Conservation (phyloP, 2,888 invertebrate species). For the Cyrtodaria siliqua region DNA sequence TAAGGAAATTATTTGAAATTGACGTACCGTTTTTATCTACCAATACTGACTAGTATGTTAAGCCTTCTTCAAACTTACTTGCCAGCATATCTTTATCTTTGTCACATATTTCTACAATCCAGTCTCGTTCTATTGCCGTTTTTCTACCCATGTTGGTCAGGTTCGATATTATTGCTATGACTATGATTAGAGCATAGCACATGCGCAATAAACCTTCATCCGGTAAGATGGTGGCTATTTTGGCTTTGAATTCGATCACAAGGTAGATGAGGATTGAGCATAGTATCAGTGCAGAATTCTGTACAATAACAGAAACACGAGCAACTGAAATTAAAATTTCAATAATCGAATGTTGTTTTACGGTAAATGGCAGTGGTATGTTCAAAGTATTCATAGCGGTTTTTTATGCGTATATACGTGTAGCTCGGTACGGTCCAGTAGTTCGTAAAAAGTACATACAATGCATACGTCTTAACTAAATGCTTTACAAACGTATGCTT, state of each 20-base stretch:
- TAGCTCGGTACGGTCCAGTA: too few species aligned
- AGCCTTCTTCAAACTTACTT: conserved; percentile 75
- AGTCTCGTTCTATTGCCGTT: conserved; percentile 86
- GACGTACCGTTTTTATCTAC: too few species aligned
- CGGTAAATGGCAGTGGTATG: too few species aligned
- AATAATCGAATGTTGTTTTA: too few species aligned
- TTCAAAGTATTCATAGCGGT: too few species aligned
- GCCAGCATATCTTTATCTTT: conserved; percentile 84
- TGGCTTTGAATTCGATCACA: conserved; percentile 67
- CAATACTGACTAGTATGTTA: too few species aligned
- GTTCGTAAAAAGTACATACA: too few species aligned
- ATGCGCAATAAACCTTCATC: conserved; percentile 53
- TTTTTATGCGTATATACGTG: too few species aligned
- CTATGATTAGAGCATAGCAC: conserved; percentile 80
- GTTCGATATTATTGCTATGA: conserved; percentile 84
- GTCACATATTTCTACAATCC: conserved; percentile 86
- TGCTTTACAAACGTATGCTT: too few species aligned
- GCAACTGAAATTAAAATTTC: conserved; percentile 85
- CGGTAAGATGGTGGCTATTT: conserved; percentile 43
- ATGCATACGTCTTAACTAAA: too few species aligned
- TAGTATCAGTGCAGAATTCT: conserved; percentile 85
- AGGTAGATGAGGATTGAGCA: conserved; percentile 85
- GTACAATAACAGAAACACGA: conserved; percentile 84
- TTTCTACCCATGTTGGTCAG: conserved; percentile 84
- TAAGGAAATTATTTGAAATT: too few species aligned